phyloP scores from a whole-genome alignment of 2,888 invertebrate species.

The Ariolimax columbianus region DNA sequence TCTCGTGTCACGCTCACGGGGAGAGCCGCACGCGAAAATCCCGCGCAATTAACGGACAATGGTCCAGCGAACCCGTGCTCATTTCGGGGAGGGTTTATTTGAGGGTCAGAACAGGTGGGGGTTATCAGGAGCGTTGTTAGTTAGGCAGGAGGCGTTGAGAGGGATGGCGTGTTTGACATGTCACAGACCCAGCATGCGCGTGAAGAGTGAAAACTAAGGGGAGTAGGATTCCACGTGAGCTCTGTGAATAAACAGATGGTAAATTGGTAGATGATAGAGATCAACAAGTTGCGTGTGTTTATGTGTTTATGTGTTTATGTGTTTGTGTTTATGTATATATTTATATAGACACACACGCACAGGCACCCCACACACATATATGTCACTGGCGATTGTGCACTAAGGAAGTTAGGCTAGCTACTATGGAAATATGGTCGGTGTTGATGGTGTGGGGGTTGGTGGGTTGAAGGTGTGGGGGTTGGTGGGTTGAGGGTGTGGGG shows the following conservation, averaged over 20 bases:
- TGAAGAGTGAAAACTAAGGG: background rate
- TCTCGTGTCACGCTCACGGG: constrained; percentile 41
- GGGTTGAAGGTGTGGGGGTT: background rate
- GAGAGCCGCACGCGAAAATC: constrained; percentile 13
- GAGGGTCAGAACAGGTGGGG: constrained; percentile 13
- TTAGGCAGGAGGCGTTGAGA: background rate
- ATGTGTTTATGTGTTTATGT: too few relatives aligned
- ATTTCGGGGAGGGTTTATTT: constrained; percentile 13
- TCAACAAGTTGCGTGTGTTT: too few relatives aligned
- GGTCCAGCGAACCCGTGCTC: background rate
- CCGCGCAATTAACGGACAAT: constrained; percentile 49
- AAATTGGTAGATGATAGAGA: background rate
- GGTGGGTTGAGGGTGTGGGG: background rate
- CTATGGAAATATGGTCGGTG: too few relatives aligned
- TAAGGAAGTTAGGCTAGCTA: too few relatives aligned
- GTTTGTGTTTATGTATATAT: background rate
- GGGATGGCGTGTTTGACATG: constrained; percentile 2
- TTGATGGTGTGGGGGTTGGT: too few relatives aligned
- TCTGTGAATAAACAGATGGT: background rate
- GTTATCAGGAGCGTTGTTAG: background rate
- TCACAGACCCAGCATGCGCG: background rate
- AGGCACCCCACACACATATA: too few relatives aligned
- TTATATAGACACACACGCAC: background rate
- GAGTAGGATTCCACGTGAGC: background rate
- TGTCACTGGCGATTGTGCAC: too few relatives aligned